phyloP scores from a whole-genome alignment of 2,888 invertebrate species.

The Eustalomyia histrio region DNA sequence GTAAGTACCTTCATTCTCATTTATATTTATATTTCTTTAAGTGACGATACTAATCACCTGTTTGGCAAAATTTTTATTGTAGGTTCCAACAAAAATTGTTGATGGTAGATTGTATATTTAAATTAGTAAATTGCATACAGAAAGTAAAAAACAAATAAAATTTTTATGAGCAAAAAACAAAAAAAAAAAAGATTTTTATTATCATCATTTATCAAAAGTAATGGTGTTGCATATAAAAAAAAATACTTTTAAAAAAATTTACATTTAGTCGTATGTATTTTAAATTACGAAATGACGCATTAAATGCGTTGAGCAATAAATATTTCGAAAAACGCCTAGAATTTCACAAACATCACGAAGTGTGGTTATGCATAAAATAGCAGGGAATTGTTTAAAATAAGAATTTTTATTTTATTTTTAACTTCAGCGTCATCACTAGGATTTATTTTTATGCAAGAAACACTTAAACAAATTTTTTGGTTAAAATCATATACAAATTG shows the following conservation, averaged over 20 bases:
- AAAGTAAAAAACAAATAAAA: conserved; percentile 12
- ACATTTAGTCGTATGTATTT: conserved; percentile 19
- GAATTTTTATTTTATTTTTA: conserved; percentile 6
- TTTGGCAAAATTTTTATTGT: conserved; percentile 37
- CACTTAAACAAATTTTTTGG: too few species aligned
- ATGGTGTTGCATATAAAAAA: conserved; percentile 41
- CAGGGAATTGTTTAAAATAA: conserved; percentile 36
- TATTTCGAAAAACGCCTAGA: conserved; percentile 23
- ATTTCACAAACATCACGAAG: conserved; percentile 17
- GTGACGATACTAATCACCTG: conserved; percentile 58
- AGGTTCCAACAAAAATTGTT: background rate
- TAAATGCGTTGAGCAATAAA: conserved; percentile 15
- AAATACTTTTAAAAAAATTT: background rate
- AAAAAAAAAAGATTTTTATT: conserved; percentile 28
- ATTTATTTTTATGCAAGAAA: background rate
- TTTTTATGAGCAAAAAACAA: background rate
- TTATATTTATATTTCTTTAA: conserved; percentile 21
- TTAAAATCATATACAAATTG: too few species aligned
- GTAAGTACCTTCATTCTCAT: too few species aligned
- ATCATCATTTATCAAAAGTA: conserved; percentile 58
- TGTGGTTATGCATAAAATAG: conserved; percentile 1
- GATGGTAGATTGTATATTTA: conserved; percentile 7
- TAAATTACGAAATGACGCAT: conserved; percentile 43
- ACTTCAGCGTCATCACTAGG: background rate
- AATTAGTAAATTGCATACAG: conserved; percentile 49